These are phyloP conservation scores for Gastracanthus pulcherrimus DNA, from an alignment of 2,888 invertebrate genomes.

Conservation along the genomic window DNA sequence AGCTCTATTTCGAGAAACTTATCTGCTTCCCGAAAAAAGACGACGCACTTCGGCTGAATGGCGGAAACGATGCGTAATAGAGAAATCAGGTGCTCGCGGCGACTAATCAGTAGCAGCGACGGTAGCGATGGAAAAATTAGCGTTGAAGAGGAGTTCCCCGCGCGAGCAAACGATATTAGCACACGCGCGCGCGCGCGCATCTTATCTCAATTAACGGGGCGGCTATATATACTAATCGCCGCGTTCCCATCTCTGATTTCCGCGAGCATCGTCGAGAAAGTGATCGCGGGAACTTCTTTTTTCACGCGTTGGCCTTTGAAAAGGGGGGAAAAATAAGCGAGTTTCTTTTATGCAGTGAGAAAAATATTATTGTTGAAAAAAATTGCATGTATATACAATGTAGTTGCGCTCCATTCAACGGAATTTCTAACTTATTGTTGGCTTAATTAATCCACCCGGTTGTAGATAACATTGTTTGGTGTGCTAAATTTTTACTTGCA, in stretches of 20 bases:
- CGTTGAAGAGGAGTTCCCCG: neutral
- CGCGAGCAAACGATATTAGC: too few relatives aligned
- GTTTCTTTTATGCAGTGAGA: conserved; percentile 26
- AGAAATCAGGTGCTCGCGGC: neutral
- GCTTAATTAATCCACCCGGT: conserved; percentile 29
- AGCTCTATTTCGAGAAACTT: too few relatives aligned
- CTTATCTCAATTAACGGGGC: conserved; percentile 48
- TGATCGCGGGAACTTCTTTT: conserved; percentile 36
- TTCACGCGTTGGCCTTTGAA: conserved; percentile 2
- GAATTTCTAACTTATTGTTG: neutral
- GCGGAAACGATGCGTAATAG: neutral
- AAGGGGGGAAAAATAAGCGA: neutral
- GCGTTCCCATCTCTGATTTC: conserved; percentile 44
- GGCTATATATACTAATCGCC: conserved; percentile 12
- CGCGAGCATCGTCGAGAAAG: conserved; percentile 45
- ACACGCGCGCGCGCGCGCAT: neutral
- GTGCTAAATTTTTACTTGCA: conserved; percentile 7
- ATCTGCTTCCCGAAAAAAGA: neutral
- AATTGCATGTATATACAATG: neutral
- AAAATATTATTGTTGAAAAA: conserved; percentile 20
- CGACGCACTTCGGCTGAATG: neutral
- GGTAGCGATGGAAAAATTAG: conserved; percentile 9
- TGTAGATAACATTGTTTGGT: conserved; percentile 35
- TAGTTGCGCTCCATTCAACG: conserved; percentile 10
- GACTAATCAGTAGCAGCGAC: neutral